These are phyloP conservation scores for Ovis canadensis DNA, from an alignment of 2,113 vertebrate species.

Conservation along the genomic window DNA sequence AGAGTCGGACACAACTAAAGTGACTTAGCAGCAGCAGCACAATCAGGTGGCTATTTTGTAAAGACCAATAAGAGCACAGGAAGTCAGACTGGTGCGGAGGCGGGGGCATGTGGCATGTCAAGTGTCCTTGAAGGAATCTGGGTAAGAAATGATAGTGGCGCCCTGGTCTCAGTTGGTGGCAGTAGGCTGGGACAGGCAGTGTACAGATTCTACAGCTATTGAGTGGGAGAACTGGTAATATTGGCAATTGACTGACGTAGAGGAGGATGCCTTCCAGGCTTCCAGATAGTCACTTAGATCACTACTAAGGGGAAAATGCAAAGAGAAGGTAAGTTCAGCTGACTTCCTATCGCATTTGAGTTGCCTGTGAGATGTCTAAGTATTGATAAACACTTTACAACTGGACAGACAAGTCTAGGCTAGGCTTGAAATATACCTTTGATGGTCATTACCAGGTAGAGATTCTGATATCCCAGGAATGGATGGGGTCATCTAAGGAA, in stretches of 20 bases:
- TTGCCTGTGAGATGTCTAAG: not conserved
- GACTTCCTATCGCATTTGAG: not conserved
- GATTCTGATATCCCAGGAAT: not conserved
- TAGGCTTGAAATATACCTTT: not conserved
- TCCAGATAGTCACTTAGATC: not conserved
- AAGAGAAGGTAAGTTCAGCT: not conserved
- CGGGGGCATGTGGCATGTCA: not conserved
- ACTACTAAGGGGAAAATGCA: not conserved
- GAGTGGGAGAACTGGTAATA: not conserved
- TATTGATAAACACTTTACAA: not conserved
- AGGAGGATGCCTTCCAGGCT: not conserved
- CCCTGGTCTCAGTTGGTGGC: not conserved
- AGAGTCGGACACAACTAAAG: too few relatives aligned
- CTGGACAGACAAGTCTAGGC: not conserved
- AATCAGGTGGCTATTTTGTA: not conserved
- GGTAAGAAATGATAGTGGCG: not conserved
- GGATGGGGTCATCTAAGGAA: not conserved
- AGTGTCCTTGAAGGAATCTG: not conserved
- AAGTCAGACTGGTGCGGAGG: not conserved
- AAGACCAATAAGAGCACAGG: not conserved
- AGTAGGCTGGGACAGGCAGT: not conserved
- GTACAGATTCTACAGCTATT: not conserved
- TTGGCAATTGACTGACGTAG: fast-evolving
- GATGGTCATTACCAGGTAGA: not conserved
- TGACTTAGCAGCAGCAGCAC: too few relatives aligned